Evolutionary conservation across 1,140 invertebrate species (phyloP).

Genomic region (Hetaerina americana): DNA sequence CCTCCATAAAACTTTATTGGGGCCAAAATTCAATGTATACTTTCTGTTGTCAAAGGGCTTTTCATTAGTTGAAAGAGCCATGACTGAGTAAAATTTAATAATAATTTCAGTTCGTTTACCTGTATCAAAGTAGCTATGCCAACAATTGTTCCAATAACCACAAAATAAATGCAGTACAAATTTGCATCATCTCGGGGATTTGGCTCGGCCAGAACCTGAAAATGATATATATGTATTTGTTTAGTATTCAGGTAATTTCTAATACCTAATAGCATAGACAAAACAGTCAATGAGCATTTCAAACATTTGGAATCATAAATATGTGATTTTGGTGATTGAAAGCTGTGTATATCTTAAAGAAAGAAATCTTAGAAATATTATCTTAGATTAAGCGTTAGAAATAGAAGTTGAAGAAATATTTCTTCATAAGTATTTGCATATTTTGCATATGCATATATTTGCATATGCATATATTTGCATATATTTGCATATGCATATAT

Average conservation of each 20-base stretch:
- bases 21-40: too few species aligned
- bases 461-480: too few species aligned
- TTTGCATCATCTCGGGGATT: constrained; percentile 39
- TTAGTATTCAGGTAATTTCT: too few species aligned
- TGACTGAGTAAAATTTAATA: not conserved
- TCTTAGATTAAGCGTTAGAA: not conserved
- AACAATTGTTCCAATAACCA: constrained; percentile 45
- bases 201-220: constrained; percentile 25
- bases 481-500: too few species aligned
- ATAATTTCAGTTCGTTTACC: constrained; percentile 28
- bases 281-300: not conserved
- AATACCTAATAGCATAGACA: too few species aligned
- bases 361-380: not conserved
- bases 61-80: too few species aligned
- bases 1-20: too few species aligned
- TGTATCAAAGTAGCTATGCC: constrained; percentile 50
- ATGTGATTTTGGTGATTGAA: not conserved
- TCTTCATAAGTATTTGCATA: too few species aligned
- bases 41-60: too few species aligned
- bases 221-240: constrained; percentile 1
- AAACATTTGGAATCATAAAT: not conserved
- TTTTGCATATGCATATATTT: too few species aligned
- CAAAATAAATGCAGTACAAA: constrained; percentile 43
- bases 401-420: not conserved
- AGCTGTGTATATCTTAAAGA: too few species aligned